Evolutionary conservation across 2,888 invertebrate genomes (phyloP).

Genomic region (Drosophila bunnanda): DNA sequence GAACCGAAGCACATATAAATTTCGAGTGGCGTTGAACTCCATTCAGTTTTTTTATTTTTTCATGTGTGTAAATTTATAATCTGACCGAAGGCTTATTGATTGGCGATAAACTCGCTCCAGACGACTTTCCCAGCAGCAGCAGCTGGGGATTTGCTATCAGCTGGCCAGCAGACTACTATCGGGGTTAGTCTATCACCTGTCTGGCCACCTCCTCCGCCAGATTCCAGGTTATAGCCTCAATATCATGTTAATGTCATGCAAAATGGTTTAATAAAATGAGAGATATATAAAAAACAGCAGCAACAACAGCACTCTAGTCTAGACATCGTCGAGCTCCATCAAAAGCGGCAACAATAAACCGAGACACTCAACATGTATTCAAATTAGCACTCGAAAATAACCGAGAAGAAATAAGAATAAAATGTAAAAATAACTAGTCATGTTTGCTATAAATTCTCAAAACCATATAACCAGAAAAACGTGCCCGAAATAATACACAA

Average conservation of each 20-base stretch:
- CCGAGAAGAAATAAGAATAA: conserved; percentile 32
- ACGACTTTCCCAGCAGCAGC: conserved; percentile 36
- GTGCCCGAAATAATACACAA: conserved; percentile 49
- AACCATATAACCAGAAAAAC: conserved; percentile 61
- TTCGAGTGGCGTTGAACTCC: conserved; percentile 68
- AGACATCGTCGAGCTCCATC: conserved; percentile 34
- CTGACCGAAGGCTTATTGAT: conserved; percentile 28
- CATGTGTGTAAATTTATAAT: conserved; percentile 57
- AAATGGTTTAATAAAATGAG: conserved; percentile 28
- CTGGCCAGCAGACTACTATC: conserved; percentile 38
- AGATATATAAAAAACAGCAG: background rate
- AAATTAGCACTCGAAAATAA: conserved; percentile 45
- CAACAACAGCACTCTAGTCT: conserved; percentile 33
- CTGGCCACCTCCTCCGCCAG: conserved; percentile 47
- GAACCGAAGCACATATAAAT: conserved; percentile 43
- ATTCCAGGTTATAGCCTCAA: conserved; percentile 16
- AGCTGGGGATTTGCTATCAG: conserved; percentile 49
- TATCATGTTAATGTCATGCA: conserved; percentile 58
- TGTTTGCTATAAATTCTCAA: conserved; percentile 39
- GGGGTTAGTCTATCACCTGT: conserved; percentile 56
- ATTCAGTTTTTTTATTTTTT: conserved; percentile 43
- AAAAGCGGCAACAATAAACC: conserved; percentile 34
- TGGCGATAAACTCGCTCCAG: conserved; percentile 53
- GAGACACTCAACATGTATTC: conserved; percentile 41
- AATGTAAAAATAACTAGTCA: conserved; percentile 31